phyloP scores from a whole-genome alignment of 2,888 invertebrate genomes.

The Rutpela maculata region DNA sequence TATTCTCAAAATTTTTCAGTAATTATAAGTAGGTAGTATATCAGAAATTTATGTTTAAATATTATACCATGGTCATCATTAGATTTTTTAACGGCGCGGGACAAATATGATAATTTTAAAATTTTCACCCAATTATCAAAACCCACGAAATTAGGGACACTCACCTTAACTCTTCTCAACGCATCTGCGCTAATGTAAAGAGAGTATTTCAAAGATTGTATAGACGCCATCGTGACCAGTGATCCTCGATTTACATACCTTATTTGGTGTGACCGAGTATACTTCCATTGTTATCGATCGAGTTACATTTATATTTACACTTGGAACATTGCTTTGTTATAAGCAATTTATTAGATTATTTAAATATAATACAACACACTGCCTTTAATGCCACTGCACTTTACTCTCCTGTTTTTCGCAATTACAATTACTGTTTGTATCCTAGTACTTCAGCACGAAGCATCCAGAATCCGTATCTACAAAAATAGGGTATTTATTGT shows the following conservation, averaged over 20 bases:
- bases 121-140: too few relatives aligned
- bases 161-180: not conserved
- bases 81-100: too few relatives aligned
- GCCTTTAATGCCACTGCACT: constrained; percentile 35
- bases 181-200: constrained; percentile 23
- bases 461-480: not conserved
- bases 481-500: too few relatives aligned
- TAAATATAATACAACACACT: constrained; percentile 62
- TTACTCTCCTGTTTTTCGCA: not conserved
- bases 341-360: constrained; percentile 72
- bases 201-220: constrained; percentile 16
- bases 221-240: constrained; percentile 62
- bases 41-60: too few relatives aligned
- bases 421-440: not conserved
- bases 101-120: too few relatives aligned
- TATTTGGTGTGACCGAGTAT: constrained; percentile 62
- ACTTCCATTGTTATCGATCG: constrained; percentile 68
- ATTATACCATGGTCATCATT: too few relatives aligned
- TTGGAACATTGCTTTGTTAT: constrained; percentile 71
- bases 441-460: constrained; percentile 1
- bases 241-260: constrained; percentile 62
- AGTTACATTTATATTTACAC: constrained; percentile 72
- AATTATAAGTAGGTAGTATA: too few relatives aligned
- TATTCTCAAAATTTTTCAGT: too few relatives aligned
- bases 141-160: too few relatives aligned